Evolutionary conservation across 2,113 vertebrate genomes (phyloP).

Genomic region (Vulpes lagopus): DNA sequence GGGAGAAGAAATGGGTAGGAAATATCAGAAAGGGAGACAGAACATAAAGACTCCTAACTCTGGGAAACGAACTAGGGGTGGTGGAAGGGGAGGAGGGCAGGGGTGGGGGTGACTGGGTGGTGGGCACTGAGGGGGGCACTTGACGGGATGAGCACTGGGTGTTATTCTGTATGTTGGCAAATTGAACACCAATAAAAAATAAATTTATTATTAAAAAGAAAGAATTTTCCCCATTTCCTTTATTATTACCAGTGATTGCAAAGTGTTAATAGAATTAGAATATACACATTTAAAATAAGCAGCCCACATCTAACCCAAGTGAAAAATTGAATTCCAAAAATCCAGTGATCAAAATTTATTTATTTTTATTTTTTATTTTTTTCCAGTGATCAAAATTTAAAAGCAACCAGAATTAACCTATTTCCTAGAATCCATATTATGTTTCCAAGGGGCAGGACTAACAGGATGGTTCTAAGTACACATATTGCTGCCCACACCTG

Average conservation of each 20-base stretch:
- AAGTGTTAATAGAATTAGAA: neutral
- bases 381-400: conserved; percentile 3
- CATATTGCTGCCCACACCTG: neutral
- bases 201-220: no score
- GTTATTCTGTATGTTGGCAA: no score
- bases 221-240: neutral
- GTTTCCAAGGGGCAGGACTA: neutral
- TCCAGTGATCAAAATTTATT: neutral
- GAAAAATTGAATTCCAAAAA: neutral
- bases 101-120: no score
- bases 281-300: neutral
- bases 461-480: neutral
- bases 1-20: no score
- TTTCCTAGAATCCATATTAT: neutral
- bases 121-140: no score
- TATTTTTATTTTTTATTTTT: no score
- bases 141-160: no score
- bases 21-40: no score
- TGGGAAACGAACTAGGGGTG: no score
- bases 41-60: no score
- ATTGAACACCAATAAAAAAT: no score
- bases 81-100: no score
- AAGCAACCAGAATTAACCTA: neutral
- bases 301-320: neutral
- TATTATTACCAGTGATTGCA: neutral